A percentile compares a stretch with the other conserved stretches of the same genome.
These are phyloP conservation scores for Acestrorhynchus altus DNA, from an alignment of 2,797 vertebrate species.

Conservation along the genomic window DNA sequence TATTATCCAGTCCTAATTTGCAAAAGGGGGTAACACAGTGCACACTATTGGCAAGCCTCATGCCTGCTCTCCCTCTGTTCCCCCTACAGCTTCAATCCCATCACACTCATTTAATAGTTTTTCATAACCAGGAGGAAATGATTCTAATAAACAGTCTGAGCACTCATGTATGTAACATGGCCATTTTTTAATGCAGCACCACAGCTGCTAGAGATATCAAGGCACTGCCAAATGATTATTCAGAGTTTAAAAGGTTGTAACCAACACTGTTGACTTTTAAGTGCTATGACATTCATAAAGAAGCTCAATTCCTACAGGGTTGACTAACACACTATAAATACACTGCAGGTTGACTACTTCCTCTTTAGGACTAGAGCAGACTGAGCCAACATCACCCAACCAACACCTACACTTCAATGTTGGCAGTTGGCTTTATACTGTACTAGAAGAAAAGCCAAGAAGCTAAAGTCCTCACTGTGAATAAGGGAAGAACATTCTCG, in stretches of 20 bases:
- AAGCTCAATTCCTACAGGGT: background rate
- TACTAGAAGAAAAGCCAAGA: too few relatives aligned
- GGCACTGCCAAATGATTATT: slow-evolving; percentile 1
- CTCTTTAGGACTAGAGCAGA: background rate
- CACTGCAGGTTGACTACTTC: too few relatives aligned
- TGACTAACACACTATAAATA: background rate
- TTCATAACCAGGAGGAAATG: slow-evolving; percentile 70
- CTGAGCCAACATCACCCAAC: background rate
- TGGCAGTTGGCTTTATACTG: too few relatives aligned
- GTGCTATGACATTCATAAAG: background rate
- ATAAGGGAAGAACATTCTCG: background rate
- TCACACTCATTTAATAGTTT: slow-evolving; percentile 64
- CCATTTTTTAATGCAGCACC: slow-evolving; percentile 40
- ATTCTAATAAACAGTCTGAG: slow-evolving; percentile 61
- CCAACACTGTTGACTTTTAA: background rate
- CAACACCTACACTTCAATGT: background rate
- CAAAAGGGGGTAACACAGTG: slow-evolving; percentile 66
- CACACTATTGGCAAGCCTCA: slow-evolving; percentile 67
- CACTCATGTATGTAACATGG: slow-evolving; percentile 47
- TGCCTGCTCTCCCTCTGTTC: slow-evolving; percentile 56
- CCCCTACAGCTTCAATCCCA: slow-evolving; percentile 66
- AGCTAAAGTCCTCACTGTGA: background rate
- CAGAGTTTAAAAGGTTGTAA: slow-evolving; percentile 18
- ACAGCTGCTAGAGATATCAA: slow-evolving; percentile 35
- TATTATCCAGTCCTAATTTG: slow-evolving; percentile 81